Base-by-base conservation (phyloP, 2,888 invertebrate species). In the Ditula angustiorana region DNA sequence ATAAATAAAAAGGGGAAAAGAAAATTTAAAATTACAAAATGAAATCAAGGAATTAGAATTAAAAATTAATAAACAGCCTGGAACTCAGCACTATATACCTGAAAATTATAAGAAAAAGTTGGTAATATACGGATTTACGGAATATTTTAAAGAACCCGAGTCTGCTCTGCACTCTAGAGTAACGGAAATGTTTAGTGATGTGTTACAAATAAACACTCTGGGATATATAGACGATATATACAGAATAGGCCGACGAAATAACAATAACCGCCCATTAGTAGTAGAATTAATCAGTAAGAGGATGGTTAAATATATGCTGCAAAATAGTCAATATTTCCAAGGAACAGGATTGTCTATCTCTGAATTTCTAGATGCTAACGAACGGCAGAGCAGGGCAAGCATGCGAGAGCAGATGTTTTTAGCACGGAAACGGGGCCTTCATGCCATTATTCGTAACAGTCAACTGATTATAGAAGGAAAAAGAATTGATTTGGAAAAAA, bases 251-350 rank as follows among this genome's bases (percentile, higher is more conserved):
- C 24, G 37, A 13, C 2, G 37, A 37, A 37, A 55, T 10, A 16
- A 55, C 16, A 16, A n/a, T 24, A 24, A 24, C 8, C 37, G 37
- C 8, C 37, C 53, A 3, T 0, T 37, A 2, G 24, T 24, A 35
- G 33, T 47, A 41, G 66, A 66, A 53, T 19, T 66, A 0, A 26
- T 68, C 23, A 63, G 61, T 24, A 68, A 66, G 24, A 57, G 44
- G 11, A 60, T 61, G 57, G 37, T 47, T 11, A 57, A 49, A 47
- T 53, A 57, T 23, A 37, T 68, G 11, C 10, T 66, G 21, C 0
- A 60, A 24, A 37, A 63, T 19, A 19, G 11, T 1, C 19, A 23
- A 11, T 53, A 8, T 3, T 57, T 68, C 23, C 52, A 26, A 35
- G 50, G 50, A 7, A 66, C 66, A 0, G 37, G 62, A 5, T 5